Conservation (phyloP, 2,113 vertebrate genomes). For the Nematolebias whitei region DNA sequence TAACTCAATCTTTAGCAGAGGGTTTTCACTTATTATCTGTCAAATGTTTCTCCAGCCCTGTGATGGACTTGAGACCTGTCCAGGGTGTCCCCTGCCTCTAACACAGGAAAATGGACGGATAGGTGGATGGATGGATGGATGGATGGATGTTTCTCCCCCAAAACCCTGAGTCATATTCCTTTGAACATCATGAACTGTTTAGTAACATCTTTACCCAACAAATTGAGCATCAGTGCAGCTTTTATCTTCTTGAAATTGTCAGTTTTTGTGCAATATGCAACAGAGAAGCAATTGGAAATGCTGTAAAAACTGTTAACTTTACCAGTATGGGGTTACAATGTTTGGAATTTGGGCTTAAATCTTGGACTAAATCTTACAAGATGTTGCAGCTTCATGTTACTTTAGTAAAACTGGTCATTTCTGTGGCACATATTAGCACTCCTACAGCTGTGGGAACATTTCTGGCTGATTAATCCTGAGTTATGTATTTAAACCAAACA, state of each 20-base stretch:
- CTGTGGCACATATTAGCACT: neutral
- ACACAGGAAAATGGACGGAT: too few relatives aligned
- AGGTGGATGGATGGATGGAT: too few relatives aligned
- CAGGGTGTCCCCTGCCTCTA: too few relatives aligned
- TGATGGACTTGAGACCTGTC: too few relatives aligned
- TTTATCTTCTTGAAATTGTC: neutral
- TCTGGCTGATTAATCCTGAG: constrained; percentile 13
- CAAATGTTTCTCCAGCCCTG: neutral
- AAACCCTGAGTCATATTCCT: neutral
- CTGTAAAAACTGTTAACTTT: neutral
- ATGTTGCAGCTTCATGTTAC: neutral
- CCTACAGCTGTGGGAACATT: constrained; percentile 9
- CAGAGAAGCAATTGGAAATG: neutral
- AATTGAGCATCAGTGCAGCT: neutral
- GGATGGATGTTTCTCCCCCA: neutral
- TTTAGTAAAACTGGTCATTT: neutral
- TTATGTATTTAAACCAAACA: constrained; percentile 41
- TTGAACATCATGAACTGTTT: too few relatives aligned
- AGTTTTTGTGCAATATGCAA: neutral
- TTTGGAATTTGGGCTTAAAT: neutral
- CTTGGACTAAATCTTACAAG: neutral
- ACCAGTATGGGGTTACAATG: neutral
- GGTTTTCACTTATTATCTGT: neutral
- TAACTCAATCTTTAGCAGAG: too few relatives aligned
- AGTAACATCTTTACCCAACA: neutral